A percentile compares a stretch with the other conserved stretches of the same genome.
These are phyloP conservation scores for Grantiella picta DNA, from an alignment of 2,113 vertebrate genomes.

Conservation along the genomic window DNA sequence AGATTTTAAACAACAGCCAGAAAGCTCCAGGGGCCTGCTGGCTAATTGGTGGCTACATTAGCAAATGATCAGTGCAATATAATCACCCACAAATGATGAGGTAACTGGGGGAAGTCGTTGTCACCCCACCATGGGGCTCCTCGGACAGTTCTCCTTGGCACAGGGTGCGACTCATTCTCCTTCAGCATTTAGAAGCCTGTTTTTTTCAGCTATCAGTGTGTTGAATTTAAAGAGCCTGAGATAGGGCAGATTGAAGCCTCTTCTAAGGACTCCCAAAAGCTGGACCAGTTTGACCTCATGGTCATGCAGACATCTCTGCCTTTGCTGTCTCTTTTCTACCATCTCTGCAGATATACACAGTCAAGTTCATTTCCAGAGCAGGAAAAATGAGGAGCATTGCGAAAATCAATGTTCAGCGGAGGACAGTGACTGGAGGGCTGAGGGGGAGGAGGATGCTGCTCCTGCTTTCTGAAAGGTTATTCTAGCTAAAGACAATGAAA, in stretches of 20 bases:
- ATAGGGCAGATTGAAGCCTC: not conserved
- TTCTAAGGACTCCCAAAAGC: not conserved
- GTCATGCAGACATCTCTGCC: not conserved
- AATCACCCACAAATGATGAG: not conserved
- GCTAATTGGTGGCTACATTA: not conserved
- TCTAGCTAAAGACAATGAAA: not conserved
- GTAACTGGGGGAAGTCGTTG: not conserved
- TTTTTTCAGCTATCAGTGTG: not conserved
- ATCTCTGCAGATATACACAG: not conserved
- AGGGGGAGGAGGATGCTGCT: not conserved
- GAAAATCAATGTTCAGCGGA: not conserved
- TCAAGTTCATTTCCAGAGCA: not conserved
- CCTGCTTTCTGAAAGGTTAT: not conserved
- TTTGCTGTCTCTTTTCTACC: not conserved
- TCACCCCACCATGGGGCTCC: not conserved
- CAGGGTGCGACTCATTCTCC: not conserved
- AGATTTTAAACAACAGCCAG: not conserved
- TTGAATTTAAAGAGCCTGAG: not conserved
- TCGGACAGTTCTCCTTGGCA: not conserved
- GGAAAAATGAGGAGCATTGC: not conserved
- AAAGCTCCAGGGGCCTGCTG: not conserved
- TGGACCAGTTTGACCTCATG: not conserved
- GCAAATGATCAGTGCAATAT: not conserved
- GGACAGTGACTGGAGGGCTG: not conserved
- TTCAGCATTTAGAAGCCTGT: not conserved